Base-by-base conservation (phyloP, 30 jellyfish, hydroid and myxozoan genomes). In the Hydra vulgaris region DNA sequence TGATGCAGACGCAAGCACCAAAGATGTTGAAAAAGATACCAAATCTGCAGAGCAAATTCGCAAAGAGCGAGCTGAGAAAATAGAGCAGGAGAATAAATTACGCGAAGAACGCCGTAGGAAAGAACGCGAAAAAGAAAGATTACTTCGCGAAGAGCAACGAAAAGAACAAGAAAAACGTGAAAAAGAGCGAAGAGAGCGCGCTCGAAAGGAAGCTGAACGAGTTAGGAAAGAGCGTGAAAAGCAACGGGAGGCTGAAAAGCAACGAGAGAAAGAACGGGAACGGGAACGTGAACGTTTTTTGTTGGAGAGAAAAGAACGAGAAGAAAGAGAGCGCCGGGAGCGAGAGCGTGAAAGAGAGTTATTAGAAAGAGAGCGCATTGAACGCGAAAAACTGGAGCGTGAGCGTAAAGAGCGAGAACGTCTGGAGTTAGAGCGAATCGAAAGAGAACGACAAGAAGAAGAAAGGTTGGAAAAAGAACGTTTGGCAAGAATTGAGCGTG, bases 361-460 rank as follows among this genome's bases (percentile, higher is more conserved):
- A 26, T 81, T 81, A 7, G 98, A 92, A 78, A 74, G 95, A 17
- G 98, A 92, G 74, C 82, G 96, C 17, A 24, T 83, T 20, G 95
- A 85, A 78, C 79, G 95, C 24, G 97, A 90, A 72, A 78, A 90
- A 66, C 83, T 78, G 3, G 89, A 82, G 54, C 88, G 96, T 8
- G 96, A 92, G 72, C 86, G 95, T 27, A 71, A 54, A 71, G 98
- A 92, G 70, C 76, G 88, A 53, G 98, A 92, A 67, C 94, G 98
- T 23, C 53, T 92, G 15, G 95, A 86, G 56, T 55, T 74, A 21
- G 98, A 92, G 66, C 82, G 95, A 26, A 76, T 83, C 67, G 98
- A 92, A 26, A 76, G 98, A 1, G 98, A 92, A 76, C 81, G 95
- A 19, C 83, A 68, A 27, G 98, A 92, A 68, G 66, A 96, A 25